A percentile compares a stretch with the other conserved stretches of the same genome.
Conservation (phyloP, 2,797 vertebrate species). For the Lepilemur ruficaudatus region DNA sequence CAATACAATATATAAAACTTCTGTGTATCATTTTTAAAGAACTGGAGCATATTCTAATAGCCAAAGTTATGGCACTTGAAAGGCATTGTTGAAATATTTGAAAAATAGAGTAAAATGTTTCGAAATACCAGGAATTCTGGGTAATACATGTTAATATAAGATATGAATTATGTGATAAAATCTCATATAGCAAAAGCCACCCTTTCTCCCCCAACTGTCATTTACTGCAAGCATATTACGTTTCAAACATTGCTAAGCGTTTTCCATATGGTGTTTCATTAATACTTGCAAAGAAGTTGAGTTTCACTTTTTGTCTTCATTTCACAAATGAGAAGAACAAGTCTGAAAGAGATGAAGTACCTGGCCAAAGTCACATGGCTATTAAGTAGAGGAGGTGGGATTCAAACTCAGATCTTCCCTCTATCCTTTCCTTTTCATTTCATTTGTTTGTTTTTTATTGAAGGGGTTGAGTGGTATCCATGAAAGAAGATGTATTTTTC, state of each 20-base stretch:
- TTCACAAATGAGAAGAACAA: slow-evolving; percentile 6
- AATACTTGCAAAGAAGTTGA: not conserved
- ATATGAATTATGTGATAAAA: not conserved
- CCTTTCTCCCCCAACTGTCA: not conserved
- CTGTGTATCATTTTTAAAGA: not conserved
- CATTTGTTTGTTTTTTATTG: not conserved
- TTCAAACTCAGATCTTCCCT: not conserved
- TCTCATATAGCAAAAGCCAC: not conserved
- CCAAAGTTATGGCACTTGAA: not conserved
- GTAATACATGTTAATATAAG: not conserved
- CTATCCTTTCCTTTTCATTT: not conserved
- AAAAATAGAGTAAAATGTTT: not conserved
- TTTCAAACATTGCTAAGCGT: not conserved
- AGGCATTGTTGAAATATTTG: not conserved
- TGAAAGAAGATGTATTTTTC: not conserved
- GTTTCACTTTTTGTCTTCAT: not conserved
- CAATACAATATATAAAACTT: not conserved
- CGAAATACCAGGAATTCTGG: not conserved
- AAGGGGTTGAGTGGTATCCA: not conserved
- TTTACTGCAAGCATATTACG: not conserved
- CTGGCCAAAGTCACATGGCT: not conserved
- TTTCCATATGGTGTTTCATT: not conserved
- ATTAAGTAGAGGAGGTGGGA: not conserved
- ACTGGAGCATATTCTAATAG: not conserved
- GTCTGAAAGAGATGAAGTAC: not conserved